Evolutionary conservation across 2,113 vertebrate species (phyloP).

Genomic region (Octodon degus): DNA sequence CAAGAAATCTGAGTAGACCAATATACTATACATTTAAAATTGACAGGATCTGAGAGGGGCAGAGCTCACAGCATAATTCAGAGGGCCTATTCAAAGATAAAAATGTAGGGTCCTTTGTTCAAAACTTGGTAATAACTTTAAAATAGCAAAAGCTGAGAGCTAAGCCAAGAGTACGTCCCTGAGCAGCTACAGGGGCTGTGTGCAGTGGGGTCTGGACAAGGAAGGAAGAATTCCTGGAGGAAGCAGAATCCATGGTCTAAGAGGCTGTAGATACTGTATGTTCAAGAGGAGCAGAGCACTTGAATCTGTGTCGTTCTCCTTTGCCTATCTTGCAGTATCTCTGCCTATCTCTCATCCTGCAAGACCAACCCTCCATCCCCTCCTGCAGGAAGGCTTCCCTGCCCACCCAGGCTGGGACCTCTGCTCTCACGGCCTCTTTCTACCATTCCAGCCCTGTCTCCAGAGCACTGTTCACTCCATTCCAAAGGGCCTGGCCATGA

Average conservation of each 20-base stretch:
- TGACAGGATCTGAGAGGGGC: background rate
- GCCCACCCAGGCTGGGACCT: background rate
- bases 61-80: background rate
- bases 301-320: background rate
- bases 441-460: background rate
- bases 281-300: background rate
- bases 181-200: background rate
- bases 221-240: background rate
- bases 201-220: background rate
- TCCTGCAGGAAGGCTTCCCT: background rate
- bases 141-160: background rate
- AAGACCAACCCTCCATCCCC: background rate
- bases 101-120: background rate
- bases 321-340: background rate
- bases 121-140: background rate
- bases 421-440: background rate
- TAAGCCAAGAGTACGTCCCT: background rate
- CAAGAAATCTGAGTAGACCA: background rate
- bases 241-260: background rate
- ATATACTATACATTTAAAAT: background rate
- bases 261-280: background rate
- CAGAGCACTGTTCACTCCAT: too few species aligned
- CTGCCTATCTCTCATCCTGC: slow-evolving; percentile 2
- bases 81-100: background rate
- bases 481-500: background rate